Percentiles rank a stretch among this genome's conserved stretches.
phyloP scores from a whole-genome alignment of 2,797 vertebrate species.

The Urosaurus nigricauda region DNA sequence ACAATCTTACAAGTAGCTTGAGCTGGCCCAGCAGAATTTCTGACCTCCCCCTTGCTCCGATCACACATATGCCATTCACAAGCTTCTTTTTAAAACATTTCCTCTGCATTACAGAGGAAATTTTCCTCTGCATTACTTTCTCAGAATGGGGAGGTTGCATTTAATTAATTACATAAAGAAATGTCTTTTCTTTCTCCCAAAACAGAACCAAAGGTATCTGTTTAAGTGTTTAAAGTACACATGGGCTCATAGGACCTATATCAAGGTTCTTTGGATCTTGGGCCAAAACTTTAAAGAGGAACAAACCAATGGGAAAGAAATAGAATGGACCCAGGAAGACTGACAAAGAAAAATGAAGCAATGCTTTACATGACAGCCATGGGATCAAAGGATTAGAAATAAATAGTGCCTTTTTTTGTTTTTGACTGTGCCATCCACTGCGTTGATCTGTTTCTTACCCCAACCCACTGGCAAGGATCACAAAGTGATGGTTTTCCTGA shows the following conservation, averaged over 20 bases:
- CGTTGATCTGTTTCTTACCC: constrained; percentile 17
- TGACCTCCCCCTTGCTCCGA: neutral
- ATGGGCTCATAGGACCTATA: neutral
- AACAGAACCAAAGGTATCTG: no score
- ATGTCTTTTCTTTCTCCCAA: no score
- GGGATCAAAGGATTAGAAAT: constrained; percentile 33
- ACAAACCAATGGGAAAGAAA: neutral
- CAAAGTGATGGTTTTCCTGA: constrained; percentile 26
- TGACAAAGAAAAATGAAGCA: neutral
- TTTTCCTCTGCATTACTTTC: neutral
- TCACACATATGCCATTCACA: neutral
- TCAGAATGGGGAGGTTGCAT: neutral
- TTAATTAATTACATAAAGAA: neutral
- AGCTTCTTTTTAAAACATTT: neutral
- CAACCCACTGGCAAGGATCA: neutral
- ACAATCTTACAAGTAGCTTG: neutral
- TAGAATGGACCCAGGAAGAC: neutral
- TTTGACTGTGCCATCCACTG: constrained; percentile 32
- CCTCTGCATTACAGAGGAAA: no score
- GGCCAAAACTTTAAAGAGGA: neutral
- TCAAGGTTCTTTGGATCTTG: neutral
- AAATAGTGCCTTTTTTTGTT: constrained; percentile 4
- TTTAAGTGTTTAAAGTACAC: neutral
- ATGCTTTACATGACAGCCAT: neutral
- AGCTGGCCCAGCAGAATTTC: neutral